Conservation (phyloP, 2,113 vertebrate genomes). For the Eulemur macaco region DNA sequence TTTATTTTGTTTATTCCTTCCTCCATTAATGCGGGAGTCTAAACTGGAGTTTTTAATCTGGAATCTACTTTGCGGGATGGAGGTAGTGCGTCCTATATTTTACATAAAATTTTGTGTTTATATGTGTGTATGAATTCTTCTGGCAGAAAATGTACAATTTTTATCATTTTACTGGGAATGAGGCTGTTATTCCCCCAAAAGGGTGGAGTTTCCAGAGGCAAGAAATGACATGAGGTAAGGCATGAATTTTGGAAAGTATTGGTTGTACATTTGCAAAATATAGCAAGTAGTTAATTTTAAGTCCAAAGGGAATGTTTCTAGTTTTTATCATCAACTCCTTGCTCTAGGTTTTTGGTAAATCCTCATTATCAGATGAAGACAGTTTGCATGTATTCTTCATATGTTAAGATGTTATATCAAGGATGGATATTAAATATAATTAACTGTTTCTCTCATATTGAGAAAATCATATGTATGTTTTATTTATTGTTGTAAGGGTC, state of each 20-base stretch:
- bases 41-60: background rate
- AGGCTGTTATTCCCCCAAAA: background rate
- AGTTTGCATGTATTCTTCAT: background rate
- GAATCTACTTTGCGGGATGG: background rate
- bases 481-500: background rate
- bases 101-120: slow-evolving; percentile 24
- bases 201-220: background rate
- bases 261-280: background rate
- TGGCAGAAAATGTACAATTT: background rate
- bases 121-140: background rate
- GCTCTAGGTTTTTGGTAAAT: background rate
- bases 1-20: background rate
- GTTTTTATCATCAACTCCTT: background rate
- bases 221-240: background rate
- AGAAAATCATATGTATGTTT: background rate
- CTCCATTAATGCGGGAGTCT: background rate
- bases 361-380: background rate
- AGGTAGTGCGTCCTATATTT: background rate
- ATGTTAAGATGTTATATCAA: background rate
- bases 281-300: background rate
- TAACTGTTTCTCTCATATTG: background rate
- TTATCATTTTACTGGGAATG: slow-evolving; percentile 6
- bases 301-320: background rate
- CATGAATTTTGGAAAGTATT: background rate
- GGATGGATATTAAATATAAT: background rate